These are phyloP conservation scores for Autographa gamma DNA, from an alignment of 2,888 invertebrate species.

Conservation along the genomic window DNA sequence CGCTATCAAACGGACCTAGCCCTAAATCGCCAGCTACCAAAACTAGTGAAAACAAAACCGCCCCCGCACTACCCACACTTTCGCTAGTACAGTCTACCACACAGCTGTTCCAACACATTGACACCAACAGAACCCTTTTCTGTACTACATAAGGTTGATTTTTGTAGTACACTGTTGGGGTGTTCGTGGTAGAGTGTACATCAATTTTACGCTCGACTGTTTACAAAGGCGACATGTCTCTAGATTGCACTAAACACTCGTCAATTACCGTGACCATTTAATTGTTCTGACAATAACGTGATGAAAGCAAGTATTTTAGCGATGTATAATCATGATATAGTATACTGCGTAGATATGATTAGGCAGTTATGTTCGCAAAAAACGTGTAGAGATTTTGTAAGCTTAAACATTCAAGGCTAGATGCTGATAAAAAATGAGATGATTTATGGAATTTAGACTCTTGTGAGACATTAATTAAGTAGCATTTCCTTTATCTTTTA, in stretches of 20 bases:
- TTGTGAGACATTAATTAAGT: neutral
- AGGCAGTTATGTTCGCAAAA: slow-evolving; percentile 25
- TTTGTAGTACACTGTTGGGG: neutral
- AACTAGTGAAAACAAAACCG: slow-evolving; percentile 75
- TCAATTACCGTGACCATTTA: slow-evolving; percentile 57
- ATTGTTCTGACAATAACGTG: slow-evolving; percentile 47
- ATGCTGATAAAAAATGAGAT: slow-evolving; percentile 10
- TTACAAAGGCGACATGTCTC: slow-evolving; percentile 53
- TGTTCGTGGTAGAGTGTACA: slow-evolving; percentile 8
- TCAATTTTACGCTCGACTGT: slow-evolving; percentile 59
- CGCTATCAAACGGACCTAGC: slow-evolving; percentile 10
- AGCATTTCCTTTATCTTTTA: neutral
- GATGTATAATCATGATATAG: slow-evolving; percentile 34
- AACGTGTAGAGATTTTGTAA: slow-evolving; percentile 5
- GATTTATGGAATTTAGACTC: neutral
- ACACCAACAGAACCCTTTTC: neutral
- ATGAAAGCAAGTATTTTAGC: slow-evolving; percentile 27
- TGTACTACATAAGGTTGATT: neutral
- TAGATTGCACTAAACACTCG: slow-evolving; percentile 61
- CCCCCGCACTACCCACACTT: slow-evolving; percentile 65
- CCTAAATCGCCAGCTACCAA: slow-evolving; percentile 19
- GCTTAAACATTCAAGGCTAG: slow-evolving; percentile 31
- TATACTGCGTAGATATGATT: slow-evolving; percentile 14
- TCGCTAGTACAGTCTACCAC: slow-evolving; percentile 22
- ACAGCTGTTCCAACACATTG: neutral